Evolutionary conservation across 2,797 vertebrate genomes (phyloP).

Genomic region (Limnodromus scolopaceus): DNA sequence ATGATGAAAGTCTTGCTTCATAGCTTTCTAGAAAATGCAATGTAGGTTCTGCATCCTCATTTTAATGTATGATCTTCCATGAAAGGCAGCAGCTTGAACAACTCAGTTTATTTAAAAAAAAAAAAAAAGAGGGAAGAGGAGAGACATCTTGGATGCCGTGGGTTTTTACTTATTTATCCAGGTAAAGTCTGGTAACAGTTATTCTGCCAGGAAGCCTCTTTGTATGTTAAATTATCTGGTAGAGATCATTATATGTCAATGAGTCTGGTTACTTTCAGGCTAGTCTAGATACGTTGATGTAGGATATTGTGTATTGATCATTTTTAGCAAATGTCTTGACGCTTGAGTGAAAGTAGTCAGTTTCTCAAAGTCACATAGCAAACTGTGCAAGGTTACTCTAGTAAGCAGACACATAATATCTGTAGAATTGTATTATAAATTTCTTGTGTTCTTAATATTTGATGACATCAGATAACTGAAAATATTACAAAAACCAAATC

Average conservation of each 20-base stretch:
- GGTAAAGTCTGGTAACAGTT: not conserved
- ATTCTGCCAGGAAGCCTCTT: not conserved
- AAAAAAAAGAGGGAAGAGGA: accelerated
- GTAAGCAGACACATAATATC: not conserved
- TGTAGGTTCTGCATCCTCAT: not conserved
- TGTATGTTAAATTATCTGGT: not conserved
- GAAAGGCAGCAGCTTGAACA: not conserved
- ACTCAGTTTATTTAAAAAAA: not conserved
- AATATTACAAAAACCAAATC: not conserved
- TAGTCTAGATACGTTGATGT: not conserved
- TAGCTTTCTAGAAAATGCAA: not conserved
- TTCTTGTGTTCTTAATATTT: not conserved
- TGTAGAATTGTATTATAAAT: not conserved
- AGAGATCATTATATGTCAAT: not conserved
- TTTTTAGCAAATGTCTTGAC: not conserved
- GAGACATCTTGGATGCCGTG: not conserved
- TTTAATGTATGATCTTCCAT: not conserved
- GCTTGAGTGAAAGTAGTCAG: not conserved
- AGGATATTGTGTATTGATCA: not conserved
- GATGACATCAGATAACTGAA: not conserved
- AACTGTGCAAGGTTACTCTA: not conserved
- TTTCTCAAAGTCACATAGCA: not conserved
- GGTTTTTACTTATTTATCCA: not conserved
- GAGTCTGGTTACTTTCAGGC: not conserved
- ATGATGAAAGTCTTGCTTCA: not conserved